Conservation (phyloP, 2,888 invertebrate species). For the Tribolium freemani region DNA sequence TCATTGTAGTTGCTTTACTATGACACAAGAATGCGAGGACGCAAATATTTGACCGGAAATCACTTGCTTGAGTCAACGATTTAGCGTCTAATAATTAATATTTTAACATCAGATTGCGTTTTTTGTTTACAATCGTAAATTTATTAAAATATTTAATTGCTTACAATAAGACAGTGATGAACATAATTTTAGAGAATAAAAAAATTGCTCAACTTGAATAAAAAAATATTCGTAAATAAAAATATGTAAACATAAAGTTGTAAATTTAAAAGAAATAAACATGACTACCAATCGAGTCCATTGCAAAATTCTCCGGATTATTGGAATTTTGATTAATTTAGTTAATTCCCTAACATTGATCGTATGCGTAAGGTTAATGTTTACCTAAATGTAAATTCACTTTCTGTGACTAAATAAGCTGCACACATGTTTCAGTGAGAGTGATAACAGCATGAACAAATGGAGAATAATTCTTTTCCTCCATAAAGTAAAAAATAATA, state of each 20-base stretch:
- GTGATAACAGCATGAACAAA: not conserved
- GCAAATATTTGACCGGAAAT: not conserved
- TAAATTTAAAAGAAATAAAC: not conserved
- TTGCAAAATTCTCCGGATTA: not conserved
- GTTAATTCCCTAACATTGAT: not conserved
- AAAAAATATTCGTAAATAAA: no score
- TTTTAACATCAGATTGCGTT: no score
- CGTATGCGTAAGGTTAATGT: not conserved
- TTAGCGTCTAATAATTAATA: no score
- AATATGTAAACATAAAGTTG: not conserved
- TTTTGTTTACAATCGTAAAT: no score
- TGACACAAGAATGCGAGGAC: conserved; percentile 3
- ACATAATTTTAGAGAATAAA: no score
- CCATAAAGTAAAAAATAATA: not conserved
- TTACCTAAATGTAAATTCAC: conserved; percentile 1
- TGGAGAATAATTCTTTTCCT: not conserved
- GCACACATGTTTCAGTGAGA: not conserved
- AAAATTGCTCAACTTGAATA: no score
- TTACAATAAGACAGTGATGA: no score
- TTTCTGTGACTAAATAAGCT: not conserved
- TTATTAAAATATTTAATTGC: no score
- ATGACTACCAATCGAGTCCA: not conserved
- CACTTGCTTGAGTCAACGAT: not conserved
- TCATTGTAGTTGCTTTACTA: not conserved
- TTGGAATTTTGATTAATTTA: conserved; percentile 1